Evolutionary conservation across 2,888 invertebrate species (phyloP).

Genomic region (Eubasilissa splendida): DNA sequence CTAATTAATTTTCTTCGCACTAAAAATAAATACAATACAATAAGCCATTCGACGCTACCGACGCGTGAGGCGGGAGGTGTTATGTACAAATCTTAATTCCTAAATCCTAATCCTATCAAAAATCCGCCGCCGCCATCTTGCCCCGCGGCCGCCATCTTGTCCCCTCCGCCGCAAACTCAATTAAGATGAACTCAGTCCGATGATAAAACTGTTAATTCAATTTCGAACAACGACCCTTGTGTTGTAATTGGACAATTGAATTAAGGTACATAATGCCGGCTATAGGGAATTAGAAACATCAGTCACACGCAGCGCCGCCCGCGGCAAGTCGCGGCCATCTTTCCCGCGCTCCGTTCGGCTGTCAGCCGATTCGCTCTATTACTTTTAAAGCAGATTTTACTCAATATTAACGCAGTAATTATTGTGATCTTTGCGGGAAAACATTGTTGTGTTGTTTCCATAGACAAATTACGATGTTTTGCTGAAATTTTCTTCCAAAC

Average conservation of each 20-base stretch:
- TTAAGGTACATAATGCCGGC: conserved; percentile 53
- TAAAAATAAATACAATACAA: too few relatives aligned
- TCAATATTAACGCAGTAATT: too few relatives aligned
- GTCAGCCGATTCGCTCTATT: too few relatives aligned
- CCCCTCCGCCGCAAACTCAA: conserved; percentile 53
- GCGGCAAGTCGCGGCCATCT: conserved; percentile 20
- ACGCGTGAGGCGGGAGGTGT: background rate
- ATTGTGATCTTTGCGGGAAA: too few relatives aligned
- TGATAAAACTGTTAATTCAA: conserved; percentile 58
- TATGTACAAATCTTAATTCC: background rate
- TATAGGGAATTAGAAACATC: conserved; percentile 20
- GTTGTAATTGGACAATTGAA: conserved; percentile 59
- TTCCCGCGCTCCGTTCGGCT: background rate
- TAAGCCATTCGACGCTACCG: background rate
- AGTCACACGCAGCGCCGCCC: conserved; percentile 6
- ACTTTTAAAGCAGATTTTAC: too few relatives aligned
- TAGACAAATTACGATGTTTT: too few relatives aligned
- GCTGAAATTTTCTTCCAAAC: too few relatives aligned
- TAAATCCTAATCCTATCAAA: background rate
- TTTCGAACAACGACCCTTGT: conserved; percentile 57
- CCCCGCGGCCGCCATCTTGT: conserved; percentile 39
- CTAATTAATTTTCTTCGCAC: too few relatives aligned
- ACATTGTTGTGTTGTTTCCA: too few relatives aligned
- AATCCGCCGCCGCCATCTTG: conserved; percentile 7
- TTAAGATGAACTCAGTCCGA: conserved; percentile 53